Evolutionary conservation across 2,797 vertebrate species (phyloP).

Genomic region (Salarias fasciatus): DNA sequence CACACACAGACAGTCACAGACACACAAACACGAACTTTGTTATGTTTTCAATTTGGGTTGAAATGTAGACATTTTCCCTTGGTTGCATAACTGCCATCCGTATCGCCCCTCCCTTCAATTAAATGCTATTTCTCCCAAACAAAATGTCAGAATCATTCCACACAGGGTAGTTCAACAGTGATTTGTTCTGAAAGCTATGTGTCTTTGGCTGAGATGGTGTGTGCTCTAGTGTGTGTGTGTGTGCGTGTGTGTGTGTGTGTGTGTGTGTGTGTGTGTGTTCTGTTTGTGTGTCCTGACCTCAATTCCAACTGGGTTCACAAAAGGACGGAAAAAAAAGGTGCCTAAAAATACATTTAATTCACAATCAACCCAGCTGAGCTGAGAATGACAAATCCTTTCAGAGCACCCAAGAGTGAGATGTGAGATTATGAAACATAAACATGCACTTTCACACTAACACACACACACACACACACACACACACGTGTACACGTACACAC

Average conservation of each 20-base stretch:
- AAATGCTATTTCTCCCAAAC: constrained; percentile 83
- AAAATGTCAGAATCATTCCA: constrained; percentile 83
- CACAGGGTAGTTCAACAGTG: constrained; percentile 75
- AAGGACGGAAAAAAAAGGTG: constrained; percentile 73
- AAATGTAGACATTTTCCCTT: constrained; percentile 80
- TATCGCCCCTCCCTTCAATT: constrained; percentile 80
- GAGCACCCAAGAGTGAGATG: constrained; percentile 59
- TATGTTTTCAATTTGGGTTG: constrained; percentile 82
- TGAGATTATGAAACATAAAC: constrained; percentile 66
- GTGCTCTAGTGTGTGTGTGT: constrained; percentile 20
- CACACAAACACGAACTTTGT: constrained; percentile 69
- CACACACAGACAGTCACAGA: constrained; percentile 19
- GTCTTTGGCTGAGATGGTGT: constrained; percentile 72
- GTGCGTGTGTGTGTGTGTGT: constrained; percentile 15
- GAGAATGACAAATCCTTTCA: constrained; percentile 75
- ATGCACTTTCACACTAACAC: constrained; percentile 11
- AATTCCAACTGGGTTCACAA: constrained; percentile 76
- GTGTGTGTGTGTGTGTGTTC: constrained; percentile 32
- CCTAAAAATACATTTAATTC: constrained; percentile 78
- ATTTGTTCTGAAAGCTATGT: constrained; percentile 83
- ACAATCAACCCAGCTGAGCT: constrained; percentile 66
- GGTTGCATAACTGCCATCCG: constrained; percentile 79
- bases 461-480: constrained; percentile 8
- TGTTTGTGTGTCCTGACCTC: constrained; percentile 78
- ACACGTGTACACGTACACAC: too few relatives aligned